phyloP scores from a whole-genome alignment of 2,113 vertebrate species.

The Verasper variegatus region DNA sequence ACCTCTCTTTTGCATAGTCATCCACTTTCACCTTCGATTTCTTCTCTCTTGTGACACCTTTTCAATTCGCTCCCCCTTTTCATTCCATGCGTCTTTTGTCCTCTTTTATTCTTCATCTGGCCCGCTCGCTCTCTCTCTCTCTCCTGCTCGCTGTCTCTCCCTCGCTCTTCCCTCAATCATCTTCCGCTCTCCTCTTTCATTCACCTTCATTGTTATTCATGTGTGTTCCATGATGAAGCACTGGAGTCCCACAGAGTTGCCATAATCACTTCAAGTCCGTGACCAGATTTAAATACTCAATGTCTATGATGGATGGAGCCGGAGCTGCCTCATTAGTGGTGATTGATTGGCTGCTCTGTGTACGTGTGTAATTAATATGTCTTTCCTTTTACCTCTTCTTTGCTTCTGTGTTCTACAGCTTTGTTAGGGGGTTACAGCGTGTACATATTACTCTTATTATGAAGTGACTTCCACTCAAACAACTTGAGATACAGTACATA shows the following conservation, averaged over 20 bases:
- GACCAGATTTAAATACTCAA: constrained; percentile 76
- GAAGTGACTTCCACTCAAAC: constrained; percentile 2
- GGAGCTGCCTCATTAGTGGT: constrained; percentile 73
- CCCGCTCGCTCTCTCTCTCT: neutral
- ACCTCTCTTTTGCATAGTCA: constrained; percentile 58
- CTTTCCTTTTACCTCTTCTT: constrained; percentile 48
- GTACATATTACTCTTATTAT: constrained; percentile 31
- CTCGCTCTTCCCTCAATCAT: constrained; percentile 44
- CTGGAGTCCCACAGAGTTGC: constrained; percentile 57
- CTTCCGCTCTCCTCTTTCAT: constrained; percentile 50
- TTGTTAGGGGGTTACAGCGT: constrained; percentile 12
- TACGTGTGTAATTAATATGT: constrained; percentile 73
- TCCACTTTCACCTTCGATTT: constrained; percentile 63
- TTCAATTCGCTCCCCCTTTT: constrained; percentile 56
- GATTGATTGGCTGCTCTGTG: constrained; percentile 70
- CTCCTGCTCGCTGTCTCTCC: constrained; percentile 13
- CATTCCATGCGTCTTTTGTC: constrained; percentile 52
- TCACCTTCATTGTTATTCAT: constrained; percentile 71
- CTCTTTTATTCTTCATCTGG: constrained; percentile 43
- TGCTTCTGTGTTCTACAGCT: constrained; percentile 44
- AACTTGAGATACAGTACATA: neutral
- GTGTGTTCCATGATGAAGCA: constrained; percentile 69
- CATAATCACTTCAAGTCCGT: constrained; percentile 70
- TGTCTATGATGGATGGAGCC: constrained; percentile 76
- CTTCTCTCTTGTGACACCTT: constrained; percentile 57